Conservation (phyloP, 2,888 invertebrate species). For the Epinotia brunnichana region DNA sequence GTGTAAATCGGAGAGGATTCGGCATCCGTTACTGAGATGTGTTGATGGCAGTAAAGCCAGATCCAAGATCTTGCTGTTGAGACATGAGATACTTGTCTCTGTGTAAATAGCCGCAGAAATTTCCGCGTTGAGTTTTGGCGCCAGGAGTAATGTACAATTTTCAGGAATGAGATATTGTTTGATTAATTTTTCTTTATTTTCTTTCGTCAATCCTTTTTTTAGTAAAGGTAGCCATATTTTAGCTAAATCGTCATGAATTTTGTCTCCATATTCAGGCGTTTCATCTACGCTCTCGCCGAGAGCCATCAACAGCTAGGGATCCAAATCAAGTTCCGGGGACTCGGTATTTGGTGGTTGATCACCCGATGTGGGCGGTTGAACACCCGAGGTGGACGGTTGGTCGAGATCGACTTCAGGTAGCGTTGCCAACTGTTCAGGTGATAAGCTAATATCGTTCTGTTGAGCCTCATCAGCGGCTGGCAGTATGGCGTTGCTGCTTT, state of each 20-base stretch:
- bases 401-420: conserved; percentile 1
- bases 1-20: too few relatives aligned
- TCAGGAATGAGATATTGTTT: not conserved
- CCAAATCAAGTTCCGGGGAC: not conserved
- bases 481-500: too few relatives aligned
- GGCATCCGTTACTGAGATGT: too few relatives aligned
- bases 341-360: conserved; percentile 2
- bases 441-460: not conserved
- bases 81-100: too few relatives aligned
- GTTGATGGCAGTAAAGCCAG: too few relatives aligned
- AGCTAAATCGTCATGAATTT: not conserved
- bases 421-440: conserved; percentile 4
- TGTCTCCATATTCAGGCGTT: not conserved
- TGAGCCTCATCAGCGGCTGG: not conserved
- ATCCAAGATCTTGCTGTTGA: too few relatives aligned
- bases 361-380: not conserved
- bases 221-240: not conserved
- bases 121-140: not conserved
- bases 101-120: not conserved
- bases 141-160: not conserved
- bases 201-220: not conserved
- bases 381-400: not conserved
- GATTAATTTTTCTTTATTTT: not conserved
- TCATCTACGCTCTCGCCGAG: not conserved
- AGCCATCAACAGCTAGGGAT: not conserved